phyloP scores from a whole-genome alignment of 2,797 vertebrate genomes.

The Hydrophis major region DNA sequence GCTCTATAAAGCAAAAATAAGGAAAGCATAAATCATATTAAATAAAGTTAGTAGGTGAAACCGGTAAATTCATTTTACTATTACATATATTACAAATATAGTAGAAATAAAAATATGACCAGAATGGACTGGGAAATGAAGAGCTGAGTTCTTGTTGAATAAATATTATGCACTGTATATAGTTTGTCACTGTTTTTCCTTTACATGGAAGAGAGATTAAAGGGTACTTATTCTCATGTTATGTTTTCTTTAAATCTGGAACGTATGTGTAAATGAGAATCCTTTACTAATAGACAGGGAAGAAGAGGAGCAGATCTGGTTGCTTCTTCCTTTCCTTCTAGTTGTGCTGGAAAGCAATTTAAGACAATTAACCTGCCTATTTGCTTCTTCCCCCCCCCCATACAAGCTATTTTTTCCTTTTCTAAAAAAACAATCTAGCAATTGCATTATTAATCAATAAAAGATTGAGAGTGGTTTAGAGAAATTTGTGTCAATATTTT shows the following conservation, averaged over 20 bases:
- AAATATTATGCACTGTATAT: background rate
- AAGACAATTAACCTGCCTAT: background rate
- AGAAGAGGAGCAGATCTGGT: background rate
- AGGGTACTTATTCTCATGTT: background rate
- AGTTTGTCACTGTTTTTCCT: background rate
- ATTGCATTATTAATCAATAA: constrained; percentile 26
- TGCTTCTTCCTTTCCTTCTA: background rate
- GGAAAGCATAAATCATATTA: background rate
- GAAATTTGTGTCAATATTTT: constrained; percentile 22
- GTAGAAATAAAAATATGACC: background rate
- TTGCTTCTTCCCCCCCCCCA: background rate
- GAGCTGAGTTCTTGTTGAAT: background rate
- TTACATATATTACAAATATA: background rate
- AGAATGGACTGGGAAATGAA: background rate
- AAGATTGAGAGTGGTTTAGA: background rate
- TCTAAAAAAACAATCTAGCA: background rate
- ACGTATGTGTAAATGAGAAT: background rate
- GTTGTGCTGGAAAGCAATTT: background rate
- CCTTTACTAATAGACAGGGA: background rate
- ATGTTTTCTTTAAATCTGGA: background rate
- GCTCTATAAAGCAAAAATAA: background rate
- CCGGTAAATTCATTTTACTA: background rate
- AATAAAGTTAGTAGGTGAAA: background rate
- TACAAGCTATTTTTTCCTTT: background rate
- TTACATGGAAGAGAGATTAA: background rate